phyloP scores from a whole-genome alignment of 2,113 vertebrate species.

The Calyptomena viridis region DNA sequence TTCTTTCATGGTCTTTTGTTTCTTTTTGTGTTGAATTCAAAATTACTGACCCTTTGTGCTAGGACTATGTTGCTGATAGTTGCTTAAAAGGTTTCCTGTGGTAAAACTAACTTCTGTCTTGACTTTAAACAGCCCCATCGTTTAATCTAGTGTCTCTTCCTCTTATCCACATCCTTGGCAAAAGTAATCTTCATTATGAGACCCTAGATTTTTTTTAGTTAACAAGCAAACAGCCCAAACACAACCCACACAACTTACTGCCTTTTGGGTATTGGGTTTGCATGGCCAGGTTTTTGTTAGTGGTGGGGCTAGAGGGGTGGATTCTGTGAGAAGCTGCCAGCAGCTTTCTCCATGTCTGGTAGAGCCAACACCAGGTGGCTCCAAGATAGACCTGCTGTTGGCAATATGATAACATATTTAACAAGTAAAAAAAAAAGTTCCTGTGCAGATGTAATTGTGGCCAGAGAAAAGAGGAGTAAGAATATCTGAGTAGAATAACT shows the following conservation, averaged over 20 bases:
- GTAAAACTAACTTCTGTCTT: not conserved
- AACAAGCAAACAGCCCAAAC: not conserved
- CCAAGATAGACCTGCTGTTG: not conserved
- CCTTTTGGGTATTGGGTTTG: not conserved
- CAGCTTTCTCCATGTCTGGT: not conserved
- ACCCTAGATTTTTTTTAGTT: not conserved
- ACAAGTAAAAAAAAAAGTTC: not conserved
- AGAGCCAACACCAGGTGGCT: not conserved
- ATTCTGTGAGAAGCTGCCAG: not conserved
- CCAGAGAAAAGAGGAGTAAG: not conserved
- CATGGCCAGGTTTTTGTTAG: not conserved
- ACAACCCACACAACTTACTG: not conserved
- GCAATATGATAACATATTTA: not conserved
- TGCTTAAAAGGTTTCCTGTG: not conserved
- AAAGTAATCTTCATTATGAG: not conserved
- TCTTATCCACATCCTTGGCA: not conserved
- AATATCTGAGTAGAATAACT: not conserved
- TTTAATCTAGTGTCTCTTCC: not conserved
- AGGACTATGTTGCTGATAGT: not conserved
- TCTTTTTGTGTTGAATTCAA: not conserved
- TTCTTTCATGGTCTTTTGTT: constrained; percentile 2
- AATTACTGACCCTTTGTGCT: not conserved
- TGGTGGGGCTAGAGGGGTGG: not conserved
- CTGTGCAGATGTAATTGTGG: not conserved
- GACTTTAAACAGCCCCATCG: not conserved